A percentile compares a stretch with the other conserved stretches of the same genome.
These are phyloP conservation scores for Acrocephalus scirpaceus DNA, from an alignment of 2,797 vertebrate genomes.

Conservation along the genomic window DNA sequence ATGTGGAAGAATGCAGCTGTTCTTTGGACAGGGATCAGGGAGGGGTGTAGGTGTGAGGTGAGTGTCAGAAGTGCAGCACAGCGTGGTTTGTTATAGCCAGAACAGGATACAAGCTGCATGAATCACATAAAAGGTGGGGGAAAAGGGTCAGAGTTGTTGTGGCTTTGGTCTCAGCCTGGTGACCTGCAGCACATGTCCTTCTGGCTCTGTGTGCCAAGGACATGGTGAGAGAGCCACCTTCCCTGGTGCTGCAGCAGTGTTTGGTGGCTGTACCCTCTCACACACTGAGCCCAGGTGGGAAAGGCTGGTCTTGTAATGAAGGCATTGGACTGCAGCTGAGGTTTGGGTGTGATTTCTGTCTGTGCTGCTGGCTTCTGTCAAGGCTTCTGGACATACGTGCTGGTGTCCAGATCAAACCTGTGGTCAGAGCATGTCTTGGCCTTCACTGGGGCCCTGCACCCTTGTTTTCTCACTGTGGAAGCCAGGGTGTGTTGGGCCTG, in stretches of 20 bases:
- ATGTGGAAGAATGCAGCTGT: neutral
- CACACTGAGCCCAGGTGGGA: neutral
- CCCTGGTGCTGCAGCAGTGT: neutral
- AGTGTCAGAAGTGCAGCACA: neutral
- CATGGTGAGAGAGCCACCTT: fast-evolving
- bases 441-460: fast-evolving
- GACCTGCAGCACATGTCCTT: neutral
- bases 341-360: neutral
- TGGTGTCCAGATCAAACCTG: neutral
- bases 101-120: neutral
- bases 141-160: neutral
- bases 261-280: neutral
- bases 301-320: neutral
- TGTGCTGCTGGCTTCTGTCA: neutral
- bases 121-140: neutral
- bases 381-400: neutral
- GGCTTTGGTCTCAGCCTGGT: neutral
- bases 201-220: neutral
- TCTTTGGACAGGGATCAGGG: neutral
- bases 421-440: neutral
- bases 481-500: neutral
- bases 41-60: neutral
- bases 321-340: neutral
- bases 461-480: fast-evolving
- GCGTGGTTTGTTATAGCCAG: neutral